These are phyloP conservation scores for Eulacestoma nigropectus DNA, from an alignment of 2,113 vertebrate genomes.

Conservation along the genomic window DNA sequence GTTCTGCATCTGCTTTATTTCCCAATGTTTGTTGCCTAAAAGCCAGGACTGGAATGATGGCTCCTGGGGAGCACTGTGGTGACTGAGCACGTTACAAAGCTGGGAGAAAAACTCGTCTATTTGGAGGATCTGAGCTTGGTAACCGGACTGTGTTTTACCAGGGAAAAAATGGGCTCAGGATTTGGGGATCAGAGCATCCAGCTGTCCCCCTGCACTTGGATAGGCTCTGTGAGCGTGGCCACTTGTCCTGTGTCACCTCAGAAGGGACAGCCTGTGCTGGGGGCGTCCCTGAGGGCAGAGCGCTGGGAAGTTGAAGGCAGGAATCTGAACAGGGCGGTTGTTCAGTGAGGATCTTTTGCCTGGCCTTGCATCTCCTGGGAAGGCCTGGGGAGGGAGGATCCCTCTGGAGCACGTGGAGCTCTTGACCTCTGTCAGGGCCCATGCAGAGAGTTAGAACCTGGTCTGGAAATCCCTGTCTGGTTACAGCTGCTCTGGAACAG, in stretches of 20 bases:
- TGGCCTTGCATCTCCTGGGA: not conserved
- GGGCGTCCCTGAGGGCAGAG: too few species aligned
- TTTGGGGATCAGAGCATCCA: not conserved
- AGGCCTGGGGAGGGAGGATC: not conserved
- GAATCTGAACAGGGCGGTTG: accelerated
- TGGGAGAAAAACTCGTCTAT: not conserved
- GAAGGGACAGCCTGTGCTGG: not conserved
- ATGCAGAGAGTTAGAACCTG: not conserved
- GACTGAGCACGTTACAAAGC: not conserved
- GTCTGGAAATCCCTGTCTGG: not conserved
- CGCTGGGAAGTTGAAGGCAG: not conserved
- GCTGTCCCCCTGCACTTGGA: not conserved
- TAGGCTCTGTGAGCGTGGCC: not conserved
- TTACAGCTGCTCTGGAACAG: not conserved
- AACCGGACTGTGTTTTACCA: not conserved
- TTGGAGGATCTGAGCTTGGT: not conserved
- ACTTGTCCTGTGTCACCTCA: not conserved
- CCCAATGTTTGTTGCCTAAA: not conserved
- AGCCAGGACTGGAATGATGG: not conserved
- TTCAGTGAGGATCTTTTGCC: not conserved
- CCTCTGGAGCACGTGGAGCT: not conserved
- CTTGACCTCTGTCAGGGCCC: not conserved
- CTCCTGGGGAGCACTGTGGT: not conserved
- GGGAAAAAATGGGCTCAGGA: not conserved
- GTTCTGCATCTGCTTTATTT: not conserved